phyloP scores from a whole-genome alignment of 2,888 invertebrate genomes.

The Tetanocera ferruginea region DNA sequence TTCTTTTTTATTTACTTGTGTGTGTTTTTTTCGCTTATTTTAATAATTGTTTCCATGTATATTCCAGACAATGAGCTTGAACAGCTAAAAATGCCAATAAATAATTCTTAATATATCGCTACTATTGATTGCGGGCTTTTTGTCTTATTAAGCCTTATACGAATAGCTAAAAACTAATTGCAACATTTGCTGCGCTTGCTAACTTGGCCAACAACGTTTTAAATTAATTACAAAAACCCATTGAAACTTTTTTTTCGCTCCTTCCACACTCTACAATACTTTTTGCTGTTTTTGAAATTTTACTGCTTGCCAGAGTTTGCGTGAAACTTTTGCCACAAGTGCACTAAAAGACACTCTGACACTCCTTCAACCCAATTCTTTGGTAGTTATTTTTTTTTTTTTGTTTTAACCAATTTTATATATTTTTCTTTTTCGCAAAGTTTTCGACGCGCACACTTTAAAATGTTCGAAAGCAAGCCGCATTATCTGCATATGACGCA shows the following conservation, averaged over 20 bases:
- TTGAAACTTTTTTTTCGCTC: conserved; percentile 24
- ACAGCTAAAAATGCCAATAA: conserved; percentile 4
- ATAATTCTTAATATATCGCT: conserved; percentile 27
- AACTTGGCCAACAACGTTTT: conserved; percentile 17
- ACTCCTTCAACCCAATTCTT: not conserved
- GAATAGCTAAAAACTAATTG: conserved; percentile 18
- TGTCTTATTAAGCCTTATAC: not conserved
- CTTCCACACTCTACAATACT: not conserved
- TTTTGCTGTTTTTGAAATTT: not conserved
- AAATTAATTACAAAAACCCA: conserved; percentile 35
- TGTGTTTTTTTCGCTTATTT: not conserved
- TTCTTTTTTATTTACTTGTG: not conserved
- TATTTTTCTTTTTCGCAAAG: not conserved
- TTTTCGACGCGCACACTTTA: not conserved
- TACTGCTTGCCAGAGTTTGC: not conserved
- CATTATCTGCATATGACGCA: conserved; percentile 39
- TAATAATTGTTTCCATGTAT: not conserved
- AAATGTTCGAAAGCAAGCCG: not conserved
- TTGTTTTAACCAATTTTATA: not conserved
- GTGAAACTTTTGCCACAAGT: conserved; percentile 34
- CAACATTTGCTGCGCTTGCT: conserved; percentile 13
- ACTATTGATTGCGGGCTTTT: conserved; percentile 18
- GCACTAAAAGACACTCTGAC: conserved; percentile 36
- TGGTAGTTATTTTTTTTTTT: not conserved
- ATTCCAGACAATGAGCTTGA: not conserved